A percentile compares a stretch with the other conserved stretches of the same genome.
Conservation (phyloP, 2,113 vertebrate species). For the Archilochus colubris region DNA sequence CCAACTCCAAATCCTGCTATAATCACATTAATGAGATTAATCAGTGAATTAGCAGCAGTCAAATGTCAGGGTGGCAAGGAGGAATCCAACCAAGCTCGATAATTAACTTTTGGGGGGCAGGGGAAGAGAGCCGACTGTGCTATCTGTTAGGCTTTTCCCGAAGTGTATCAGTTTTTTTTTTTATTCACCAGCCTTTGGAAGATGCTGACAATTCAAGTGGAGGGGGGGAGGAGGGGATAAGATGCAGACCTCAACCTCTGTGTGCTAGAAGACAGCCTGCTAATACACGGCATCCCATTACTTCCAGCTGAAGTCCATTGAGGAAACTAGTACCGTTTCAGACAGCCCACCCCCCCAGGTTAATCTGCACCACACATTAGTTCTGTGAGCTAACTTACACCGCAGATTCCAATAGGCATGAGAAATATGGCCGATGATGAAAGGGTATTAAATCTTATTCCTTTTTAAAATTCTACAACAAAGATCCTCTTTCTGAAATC, state of each 20-base stretch:
- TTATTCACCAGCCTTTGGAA: slow-evolving; percentile 14
- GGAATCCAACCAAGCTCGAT: slow-evolving; percentile 79
- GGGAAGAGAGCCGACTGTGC: not conserved
- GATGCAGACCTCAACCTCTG: not conserved
- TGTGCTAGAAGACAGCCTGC: not conserved
- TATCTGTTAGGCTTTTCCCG: slow-evolving; percentile 4
- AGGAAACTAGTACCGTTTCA: not conserved
- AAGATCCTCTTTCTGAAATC: slow-evolving; percentile 17
- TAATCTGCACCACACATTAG: not conserved
- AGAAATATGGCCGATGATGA: slow-evolving; percentile 49
- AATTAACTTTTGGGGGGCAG: slow-evolving; percentile 82
- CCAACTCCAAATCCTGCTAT: slow-evolving; percentile 82
- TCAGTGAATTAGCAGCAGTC: slow-evolving; percentile 89
- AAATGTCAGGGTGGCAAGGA: slow-evolving; percentile 84
- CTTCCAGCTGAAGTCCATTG: slow-evolving; percentile 1
- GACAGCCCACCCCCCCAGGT: not conserved
- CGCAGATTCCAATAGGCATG: not conserved
- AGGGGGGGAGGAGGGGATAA: not conserved
- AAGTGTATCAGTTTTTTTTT: slow-evolving; percentile 25
- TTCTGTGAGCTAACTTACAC: slow-evolving; percentile 11
- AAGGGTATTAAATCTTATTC: not conserved
- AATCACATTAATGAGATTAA: slow-evolving; percentile 93
- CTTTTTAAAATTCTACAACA: not conserved
- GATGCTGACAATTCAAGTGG: not conserved
- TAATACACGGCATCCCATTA: not conserved